Evolutionary conservation across 2,113 vertebrate species (phyloP).

Genomic region (Lates calcarifer): DNA sequence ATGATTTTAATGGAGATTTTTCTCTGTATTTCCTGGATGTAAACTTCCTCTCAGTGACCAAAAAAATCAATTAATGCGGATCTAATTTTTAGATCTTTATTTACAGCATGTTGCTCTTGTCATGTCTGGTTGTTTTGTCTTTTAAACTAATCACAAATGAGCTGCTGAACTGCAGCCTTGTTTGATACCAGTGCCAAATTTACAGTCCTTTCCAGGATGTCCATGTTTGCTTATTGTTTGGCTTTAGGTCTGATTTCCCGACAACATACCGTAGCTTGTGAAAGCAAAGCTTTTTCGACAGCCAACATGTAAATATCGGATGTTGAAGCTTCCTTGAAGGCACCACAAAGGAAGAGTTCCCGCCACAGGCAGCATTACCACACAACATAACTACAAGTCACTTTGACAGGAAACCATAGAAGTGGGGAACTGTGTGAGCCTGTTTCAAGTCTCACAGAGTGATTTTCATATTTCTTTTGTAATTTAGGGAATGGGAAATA

Average conservation of each 20-base stretch:
- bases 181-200: conserved; percentile 34
- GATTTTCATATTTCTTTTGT: not conserved
- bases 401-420: conserved; percentile 17
- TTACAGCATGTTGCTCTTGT: not conserved
- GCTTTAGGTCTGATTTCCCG: conserved; percentile 40
- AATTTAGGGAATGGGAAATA: not conserved
- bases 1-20: too few species aligned
- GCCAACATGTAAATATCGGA: conserved; percentile 56
- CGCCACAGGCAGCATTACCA: not conserved
- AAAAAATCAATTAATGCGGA: not conserved
- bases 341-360: conserved; percentile 30
- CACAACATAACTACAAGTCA: not conserved
- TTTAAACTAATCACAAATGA: not conserved
- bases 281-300: conserved; percentile 35
- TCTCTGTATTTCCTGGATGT: too few species aligned
- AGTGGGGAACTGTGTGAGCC: not conserved
- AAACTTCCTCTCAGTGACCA: not conserved
- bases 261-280: conserved; percentile 22
- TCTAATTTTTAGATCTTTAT: not conserved
- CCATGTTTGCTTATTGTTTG: conserved; percentile 55
- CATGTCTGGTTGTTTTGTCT: not conserved
- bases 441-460: conserved; percentile 1
- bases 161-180: not conserved
- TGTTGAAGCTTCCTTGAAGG: conserved; percentile 50
- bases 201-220: conserved; percentile 37